A percentile compares a stretch with the other conserved stretches of the same genome.
phyloP scores from a whole-genome alignment of 2,888 invertebrate genomes.

The Apamea sordens region DNA sequence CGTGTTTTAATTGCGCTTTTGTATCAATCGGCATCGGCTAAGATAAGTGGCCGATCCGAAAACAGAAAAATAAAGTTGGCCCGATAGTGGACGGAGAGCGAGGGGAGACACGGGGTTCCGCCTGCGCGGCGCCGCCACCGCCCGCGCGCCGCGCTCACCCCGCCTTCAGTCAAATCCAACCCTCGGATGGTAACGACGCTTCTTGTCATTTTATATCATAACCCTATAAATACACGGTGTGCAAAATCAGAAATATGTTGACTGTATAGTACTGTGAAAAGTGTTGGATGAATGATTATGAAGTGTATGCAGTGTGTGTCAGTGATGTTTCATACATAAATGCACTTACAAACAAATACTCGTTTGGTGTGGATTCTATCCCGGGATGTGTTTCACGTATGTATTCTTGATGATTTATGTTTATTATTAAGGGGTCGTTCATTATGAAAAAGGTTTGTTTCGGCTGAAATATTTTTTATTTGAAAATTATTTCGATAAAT shows the following conservation, averaged over 20 bases:
- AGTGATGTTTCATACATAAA: conserved; percentile 64
- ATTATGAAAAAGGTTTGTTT: neutral
- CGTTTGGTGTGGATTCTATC: conserved; percentile 62
- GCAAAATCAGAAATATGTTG: conserved; percentile 53
- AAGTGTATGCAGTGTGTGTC: conserved; percentile 60
- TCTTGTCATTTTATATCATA: conserved; percentile 59
- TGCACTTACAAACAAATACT: conserved; percentile 65
- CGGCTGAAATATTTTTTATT: neutral
- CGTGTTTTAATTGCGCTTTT: conserved; percentile 74
- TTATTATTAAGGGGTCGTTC: conserved; percentile 19
- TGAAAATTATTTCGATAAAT: neutral
- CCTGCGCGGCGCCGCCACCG: conserved; percentile 78
- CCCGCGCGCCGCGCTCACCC: conserved; percentile 66
- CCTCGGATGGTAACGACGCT: conserved; percentile 70
- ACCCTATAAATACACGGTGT: conserved; percentile 57
- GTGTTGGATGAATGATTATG: conserved; percentile 59
- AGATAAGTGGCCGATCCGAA: conserved; percentile 79
- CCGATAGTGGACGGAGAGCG: conserved; percentile 69
- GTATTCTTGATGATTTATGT: conserved; percentile 57
- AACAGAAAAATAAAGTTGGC: conserved; percentile 80
- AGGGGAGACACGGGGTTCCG: conserved; percentile 60
- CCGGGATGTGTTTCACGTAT: conserved; percentile 68
- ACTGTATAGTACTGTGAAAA: conserved; percentile 57
- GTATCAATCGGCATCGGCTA: conserved; percentile 70
- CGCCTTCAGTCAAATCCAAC: conserved; percentile 75